Evolutionary conservation across 2,888 invertebrate species (phyloP), one percentile per base, ranked within the genome.

Genomic region (Rhagonycha fulva): DNA sequence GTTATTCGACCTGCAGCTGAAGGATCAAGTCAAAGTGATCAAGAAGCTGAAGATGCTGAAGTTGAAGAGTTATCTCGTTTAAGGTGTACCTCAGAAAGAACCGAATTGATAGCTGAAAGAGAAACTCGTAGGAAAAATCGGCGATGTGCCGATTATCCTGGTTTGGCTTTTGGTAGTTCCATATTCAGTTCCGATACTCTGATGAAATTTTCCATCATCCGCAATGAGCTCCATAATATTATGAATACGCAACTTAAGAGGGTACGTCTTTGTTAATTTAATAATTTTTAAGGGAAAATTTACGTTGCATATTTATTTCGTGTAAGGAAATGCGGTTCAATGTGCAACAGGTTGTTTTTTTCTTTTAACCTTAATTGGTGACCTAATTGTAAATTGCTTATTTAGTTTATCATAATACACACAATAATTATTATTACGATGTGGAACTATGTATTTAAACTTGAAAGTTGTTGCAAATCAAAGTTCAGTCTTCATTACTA

Each of bases 131-230:
- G 92, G 76, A 91, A 94, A 83, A 91, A 92, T 83, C 90, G 94
- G 83, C 91, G 96, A 88, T 96, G 96, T 88, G 94, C 96, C 62
- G 97, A 97, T 87, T 97, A 97, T 89, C 97, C 97, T 0, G 97
- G 97, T 28, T 89, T 97, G 76, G 96, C 96, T 1, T 96, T 97
- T 86, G 96, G 96, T 71, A 94, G 95, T 82, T 96, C 96, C 80
- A 95, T 97, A 86, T 97, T 97, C 89, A 97, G 96, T 86, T 97
- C 98, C 75, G 98, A 97, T 87, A 98, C 98, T 10, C 94, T 98
- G 93, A 98, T 98, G 95, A 98, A 98, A 90, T 98, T 98, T 89
- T 96, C 95, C 88, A 94, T 98, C 82, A 98, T 98, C 87, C 94
- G 94, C 88, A 98, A 98, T 88, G 98, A 98, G 90, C 92, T 98